A percentile compares a stretch with the other conserved stretches of the same genome.
Conservation (phyloP, 1,140 invertebrate genomes). For the Drosophila lacteicornis region DNA sequence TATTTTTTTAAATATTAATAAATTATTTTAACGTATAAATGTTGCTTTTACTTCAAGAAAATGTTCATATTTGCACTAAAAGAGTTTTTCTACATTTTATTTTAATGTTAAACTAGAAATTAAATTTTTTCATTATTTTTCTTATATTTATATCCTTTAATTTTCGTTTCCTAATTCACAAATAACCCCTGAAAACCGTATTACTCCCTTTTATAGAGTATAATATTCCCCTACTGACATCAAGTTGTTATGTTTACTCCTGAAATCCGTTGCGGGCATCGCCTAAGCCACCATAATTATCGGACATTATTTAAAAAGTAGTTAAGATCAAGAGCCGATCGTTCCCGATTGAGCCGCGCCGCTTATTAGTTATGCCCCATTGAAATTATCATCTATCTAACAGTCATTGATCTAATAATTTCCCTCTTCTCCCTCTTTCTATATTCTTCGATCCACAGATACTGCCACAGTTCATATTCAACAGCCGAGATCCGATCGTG, state of each 20-base stretch:
- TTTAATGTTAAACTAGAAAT: too few species aligned
- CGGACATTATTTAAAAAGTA: slow-evolving; percentile 62
- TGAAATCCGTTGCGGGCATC: slow-evolving; percentile 27
- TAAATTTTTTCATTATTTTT: too few species aligned
- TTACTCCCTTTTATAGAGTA: slow-evolving; percentile 5
- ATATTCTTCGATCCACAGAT: slow-evolving; percentile 82
- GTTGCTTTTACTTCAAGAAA: too few species aligned
- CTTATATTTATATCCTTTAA: background rate
- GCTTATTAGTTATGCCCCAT: slow-evolving; percentile 50
- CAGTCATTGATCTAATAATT: slow-evolving; percentile 41
- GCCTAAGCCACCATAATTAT: slow-evolving; percentile 50
- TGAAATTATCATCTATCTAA: slow-evolving; percentile 23
- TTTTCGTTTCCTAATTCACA: too few species aligned
- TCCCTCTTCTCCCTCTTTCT: background rate
- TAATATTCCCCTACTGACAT: background rate
- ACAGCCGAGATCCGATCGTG: slow-evolving; percentile 98
- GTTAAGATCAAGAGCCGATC: slow-evolving; percentile 49
- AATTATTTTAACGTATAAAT: too few species aligned
- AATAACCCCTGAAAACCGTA: background rate
- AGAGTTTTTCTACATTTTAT: too few species aligned
- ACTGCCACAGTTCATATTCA: slow-evolving; percentile 96
- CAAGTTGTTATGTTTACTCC: slow-evolving; percentile 21
- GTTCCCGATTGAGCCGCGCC: slow-evolving; percentile 25
- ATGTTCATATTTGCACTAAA: too few species aligned
- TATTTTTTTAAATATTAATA: too few species aligned